Base-by-base conservation (phyloP, 2,113 vertebrate species). In the Lamprologus tigripictilis region DNA sequence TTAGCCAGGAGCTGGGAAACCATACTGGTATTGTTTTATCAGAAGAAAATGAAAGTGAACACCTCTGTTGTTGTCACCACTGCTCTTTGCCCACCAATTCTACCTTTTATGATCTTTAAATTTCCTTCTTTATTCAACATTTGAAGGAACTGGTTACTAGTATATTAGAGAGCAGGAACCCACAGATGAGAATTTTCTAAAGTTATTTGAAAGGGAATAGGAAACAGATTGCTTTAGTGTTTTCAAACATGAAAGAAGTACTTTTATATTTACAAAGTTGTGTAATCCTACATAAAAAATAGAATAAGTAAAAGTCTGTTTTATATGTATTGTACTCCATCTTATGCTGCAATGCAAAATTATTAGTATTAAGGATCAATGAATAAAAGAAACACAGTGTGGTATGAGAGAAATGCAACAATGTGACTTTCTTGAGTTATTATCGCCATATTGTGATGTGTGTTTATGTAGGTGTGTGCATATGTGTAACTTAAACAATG, bases 1-100 rank as follows among this genome's bases (percentile, higher is more conserved):
- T 93, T 92, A 89, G 87, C 57, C 42, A 86, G 57, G 31, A 45
- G 47, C 80, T 61, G 26, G 40, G 86, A 90, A 88, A 90, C 81
- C 63, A 85, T 73, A 42, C 88, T 80, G 79, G 42, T 78, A 33
- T 68, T 66, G 55, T 80, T 83, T 57, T 78, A 82, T 82, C 8
- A 53, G 7, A 23, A 55, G 82, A 37, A 86, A 83, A 78, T 78
- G 8, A 80, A 87, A 68, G 57, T 51, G 21, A 86, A 87, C 81
- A 86, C 58, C 80, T 61, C 3, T 58, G 19, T 80, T 82, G 23
- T 26, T n/a, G 23, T 88, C n/a, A 88, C 84, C 45, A 82, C 28
- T 55, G 33, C 42, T 23, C 31, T 85, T 19, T 47, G 51, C 63
- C 35, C 51, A 51, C 61, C 14, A 19, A 28, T 85, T 31, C 35